phyloP scores from a whole-genome alignment of 2,888 invertebrate genomes.

The Euclidia mi region DNA sequence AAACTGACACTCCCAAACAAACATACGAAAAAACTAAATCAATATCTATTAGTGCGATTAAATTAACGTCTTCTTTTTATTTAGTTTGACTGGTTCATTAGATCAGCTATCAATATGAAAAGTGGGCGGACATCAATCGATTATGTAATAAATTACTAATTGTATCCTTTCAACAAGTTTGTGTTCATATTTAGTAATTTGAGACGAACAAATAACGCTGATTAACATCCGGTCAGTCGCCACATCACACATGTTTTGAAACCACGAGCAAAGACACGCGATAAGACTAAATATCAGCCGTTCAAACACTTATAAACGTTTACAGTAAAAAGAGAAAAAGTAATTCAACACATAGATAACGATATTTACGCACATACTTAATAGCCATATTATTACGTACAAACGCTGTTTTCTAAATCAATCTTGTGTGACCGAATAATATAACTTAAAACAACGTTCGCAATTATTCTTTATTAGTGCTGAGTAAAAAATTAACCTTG shows the following conservation, averaged over 20 bases:
- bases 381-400: slow-evolving; percentile 18
- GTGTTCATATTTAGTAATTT: slow-evolving; percentile 20
- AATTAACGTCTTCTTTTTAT: too few relatives aligned
- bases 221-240: slow-evolving; percentile 42
- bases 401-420: slow-evolving; percentile 36
- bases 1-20: too few relatives aligned
- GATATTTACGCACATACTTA: slow-evolving; percentile 7
- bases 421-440: slow-evolving; percentile 46
- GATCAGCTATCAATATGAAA: background rate
- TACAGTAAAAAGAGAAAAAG: background rate
- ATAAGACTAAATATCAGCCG: slow-evolving; percentile 1
- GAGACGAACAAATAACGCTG: slow-evolving; percentile 33
- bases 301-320: too few relatives aligned
- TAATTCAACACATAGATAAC: slow-evolving; percentile 10
- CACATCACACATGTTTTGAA: slow-evolving; percentile 26
- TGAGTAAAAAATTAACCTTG: slow-evolving; percentile 81
- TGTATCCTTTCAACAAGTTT: slow-evolving; percentile 10
- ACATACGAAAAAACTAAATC: too few relatives aligned
- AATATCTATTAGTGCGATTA: too few relatives aligned
- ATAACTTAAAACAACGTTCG: slow-evolving; percentile 54
- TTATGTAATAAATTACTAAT: slow-evolving; percentile 6
- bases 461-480: slow-evolving; percentile 72
- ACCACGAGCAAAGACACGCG: slow-evolving; percentile 26
- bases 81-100: too few relatives aligned
- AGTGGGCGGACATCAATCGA: background rate